These are phyloP conservation scores for Ornithoptera alexandrae DNA, from an alignment of 2,888 invertebrate genomes.

Conservation along the genomic window DNA sequence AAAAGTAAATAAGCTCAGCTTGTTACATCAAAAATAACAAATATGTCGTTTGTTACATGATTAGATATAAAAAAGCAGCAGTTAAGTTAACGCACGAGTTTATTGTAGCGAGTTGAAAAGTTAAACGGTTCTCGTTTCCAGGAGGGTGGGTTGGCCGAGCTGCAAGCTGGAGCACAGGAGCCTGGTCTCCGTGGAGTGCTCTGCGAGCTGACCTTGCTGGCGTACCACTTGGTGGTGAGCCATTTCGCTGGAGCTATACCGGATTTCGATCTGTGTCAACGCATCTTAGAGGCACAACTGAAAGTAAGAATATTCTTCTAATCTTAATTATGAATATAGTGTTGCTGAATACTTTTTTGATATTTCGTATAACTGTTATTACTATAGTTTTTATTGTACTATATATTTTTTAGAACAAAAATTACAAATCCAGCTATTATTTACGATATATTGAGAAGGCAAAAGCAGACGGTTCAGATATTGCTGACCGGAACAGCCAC, in stretches of 20 bases:
- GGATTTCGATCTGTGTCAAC: conserved; percentile 87
- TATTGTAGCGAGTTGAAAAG: neutral
- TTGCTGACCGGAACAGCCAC: no score
- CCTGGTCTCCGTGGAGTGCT: conserved; percentile 90
- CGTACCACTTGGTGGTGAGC: conserved; percentile 91
- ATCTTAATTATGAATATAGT: neutral
- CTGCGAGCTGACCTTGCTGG: conserved; percentile 90
- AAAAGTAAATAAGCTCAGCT: no score
- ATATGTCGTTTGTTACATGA: no score
- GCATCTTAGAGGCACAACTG: conserved; percentile 82
- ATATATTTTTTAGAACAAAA: no score
- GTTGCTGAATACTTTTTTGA: neutral
- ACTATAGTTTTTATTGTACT: no score
- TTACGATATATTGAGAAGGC: no score
- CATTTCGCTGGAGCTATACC: conserved; percentile 90
- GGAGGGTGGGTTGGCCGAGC: conserved; percentile 86
- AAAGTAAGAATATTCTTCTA: conserved; percentile 74
- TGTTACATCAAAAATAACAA: no score
- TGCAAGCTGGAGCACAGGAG: conserved; percentile 85
- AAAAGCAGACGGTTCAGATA: no score
- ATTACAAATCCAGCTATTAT: no score
- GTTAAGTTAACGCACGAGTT: no score
- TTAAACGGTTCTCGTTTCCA: conserved; percentile 52
- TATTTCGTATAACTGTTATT: no score
- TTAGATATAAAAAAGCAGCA: no score